These are phyloP conservation scores for Daubentonia madagascariensis DNA, from an alignment of 2,113 vertebrate genomes.

Conservation along the genomic window DNA sequence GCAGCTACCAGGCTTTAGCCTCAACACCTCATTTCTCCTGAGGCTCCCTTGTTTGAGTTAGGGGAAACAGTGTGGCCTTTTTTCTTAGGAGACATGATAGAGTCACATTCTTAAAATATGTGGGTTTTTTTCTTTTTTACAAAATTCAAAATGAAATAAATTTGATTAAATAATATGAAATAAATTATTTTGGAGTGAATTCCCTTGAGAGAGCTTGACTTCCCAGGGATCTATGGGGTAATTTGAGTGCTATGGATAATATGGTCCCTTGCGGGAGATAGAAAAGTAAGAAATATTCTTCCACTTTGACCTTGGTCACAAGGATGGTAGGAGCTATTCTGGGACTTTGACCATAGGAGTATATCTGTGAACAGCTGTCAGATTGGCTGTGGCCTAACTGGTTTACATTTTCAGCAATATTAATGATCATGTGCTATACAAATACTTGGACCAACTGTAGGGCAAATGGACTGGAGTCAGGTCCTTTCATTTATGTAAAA, in stretches of 20 bases:
- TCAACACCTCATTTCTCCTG: background rate
- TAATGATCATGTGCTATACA: background rate
- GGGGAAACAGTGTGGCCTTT: background rate
- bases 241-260: background rate
- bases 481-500: background rate
- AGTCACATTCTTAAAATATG: background rate
- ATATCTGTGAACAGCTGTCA: conserved; percentile 40
- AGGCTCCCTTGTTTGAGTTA: background rate
- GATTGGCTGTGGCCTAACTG: background rate
- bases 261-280: background rate
- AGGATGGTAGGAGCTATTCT: conserved; percentile 2
- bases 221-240: background rate
- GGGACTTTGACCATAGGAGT: background rate
- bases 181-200: background rate
- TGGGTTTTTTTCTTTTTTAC: background rate
- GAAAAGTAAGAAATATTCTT: conserved; percentile 28
- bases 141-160: conserved; percentile 33
- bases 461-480: background rate
- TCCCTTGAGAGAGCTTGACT: background rate
- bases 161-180: background rate
- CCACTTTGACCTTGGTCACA: conserved; percentile 1
- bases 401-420: background rate
- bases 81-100: background rate
- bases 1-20: background rate
- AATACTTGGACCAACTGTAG: background rate